phyloP scores from a whole-genome alignment of 2,888 invertebrate species.

The Tenthredo scrophulariae region DNA sequence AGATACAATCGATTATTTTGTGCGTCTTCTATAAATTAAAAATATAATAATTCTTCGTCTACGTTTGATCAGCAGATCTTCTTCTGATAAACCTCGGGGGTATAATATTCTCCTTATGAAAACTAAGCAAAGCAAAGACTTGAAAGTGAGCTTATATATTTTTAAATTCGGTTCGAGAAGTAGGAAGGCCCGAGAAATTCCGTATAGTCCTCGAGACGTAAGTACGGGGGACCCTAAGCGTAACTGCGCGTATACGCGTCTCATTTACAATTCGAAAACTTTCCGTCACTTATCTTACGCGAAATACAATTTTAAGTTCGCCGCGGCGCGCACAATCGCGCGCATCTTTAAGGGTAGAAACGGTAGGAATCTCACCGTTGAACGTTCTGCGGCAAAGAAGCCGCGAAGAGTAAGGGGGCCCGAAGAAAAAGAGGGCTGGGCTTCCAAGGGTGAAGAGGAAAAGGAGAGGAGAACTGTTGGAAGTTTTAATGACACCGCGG shows the following conservation, averaged over 20 bases:
- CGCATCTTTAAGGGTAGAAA: constrained; percentile 27
- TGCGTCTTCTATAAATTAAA: too few species aligned
- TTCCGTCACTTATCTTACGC: constrained; percentile 49
- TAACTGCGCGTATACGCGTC: constrained; percentile 48
- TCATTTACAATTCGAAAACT: constrained; percentile 52
- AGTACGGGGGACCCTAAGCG: not conserved
- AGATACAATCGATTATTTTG: not conserved
- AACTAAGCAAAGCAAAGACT: not conserved
- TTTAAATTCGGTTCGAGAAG: constrained; percentile 20
- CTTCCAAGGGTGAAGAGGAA: not conserved
- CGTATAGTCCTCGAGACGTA: not conserved
- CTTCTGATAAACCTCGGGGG: too few species aligned
- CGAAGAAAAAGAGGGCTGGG: constrained; percentile 4
- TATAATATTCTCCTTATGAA: constrained; percentile 11
- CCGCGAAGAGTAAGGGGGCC: constrained; percentile 36
- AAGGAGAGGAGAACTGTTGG: constrained; percentile 39
- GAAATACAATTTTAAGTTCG: constrained; percentile 50
- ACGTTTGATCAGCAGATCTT: not conserved
- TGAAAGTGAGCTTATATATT: not conserved
- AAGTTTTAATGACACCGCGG: constrained; percentile 52
- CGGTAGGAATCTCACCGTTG: constrained; percentile 41
- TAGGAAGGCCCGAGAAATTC: constrained; percentile 9
- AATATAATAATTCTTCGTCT: not conserved
- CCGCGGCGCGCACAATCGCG: constrained; percentile 31
- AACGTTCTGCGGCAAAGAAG: constrained; percentile 16